Evolutionary conservation across 1,140 invertebrate genomes (phyloP), one percentile per base, ranked within the genome.

Genomic region (Drosophila ambigua): DNA sequence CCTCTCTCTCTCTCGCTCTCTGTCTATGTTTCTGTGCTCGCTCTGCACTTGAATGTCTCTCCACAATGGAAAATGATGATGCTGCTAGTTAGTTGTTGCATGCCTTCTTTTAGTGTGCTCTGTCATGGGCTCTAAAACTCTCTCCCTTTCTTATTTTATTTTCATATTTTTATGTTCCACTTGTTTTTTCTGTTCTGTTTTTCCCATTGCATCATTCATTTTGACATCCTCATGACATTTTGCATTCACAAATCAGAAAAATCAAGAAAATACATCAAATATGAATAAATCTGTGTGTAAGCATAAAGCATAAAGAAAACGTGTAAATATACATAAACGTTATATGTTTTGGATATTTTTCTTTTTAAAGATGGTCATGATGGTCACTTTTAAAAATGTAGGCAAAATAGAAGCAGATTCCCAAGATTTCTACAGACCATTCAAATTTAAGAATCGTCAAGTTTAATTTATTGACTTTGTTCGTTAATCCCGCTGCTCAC

Each of bases 311-410:
- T 31, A 61, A 55, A 65, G 28, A 81, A 81, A 68, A 82, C 79
- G 57, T 85, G 82, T 87, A 87, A 78, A 85, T 81, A 69, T 60
- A 75, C 74, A 87, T 77, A 50, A 65, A 50, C 52, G 68, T 81
- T 73, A 31, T 65, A 50, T 43, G 11, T 39, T 9, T 39, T 4
- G 6, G 6, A 7, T 16, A 15, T 2, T 16, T 44, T 7, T 11
- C 26, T 6, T 49, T 57, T 28, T 13, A 3, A 5, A 7, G 7
- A 46, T 16, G 9, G 15, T 26, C n/a, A 24, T 26, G 5, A 28
- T 28, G n/a, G n/a, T n/a, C n/a, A 28, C 7, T 28, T 7, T 7
- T 7, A 24, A 24, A 24, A 24, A 4, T 24, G 2, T 4, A 24
- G 23, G 23, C 2, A 4, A 24, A 24, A 24, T 24, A 24, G 23